phyloP scores from a whole-genome alignment of 37 sponge, comb jelly and placozoan species.

The Eunapius fragilis region DNA sequence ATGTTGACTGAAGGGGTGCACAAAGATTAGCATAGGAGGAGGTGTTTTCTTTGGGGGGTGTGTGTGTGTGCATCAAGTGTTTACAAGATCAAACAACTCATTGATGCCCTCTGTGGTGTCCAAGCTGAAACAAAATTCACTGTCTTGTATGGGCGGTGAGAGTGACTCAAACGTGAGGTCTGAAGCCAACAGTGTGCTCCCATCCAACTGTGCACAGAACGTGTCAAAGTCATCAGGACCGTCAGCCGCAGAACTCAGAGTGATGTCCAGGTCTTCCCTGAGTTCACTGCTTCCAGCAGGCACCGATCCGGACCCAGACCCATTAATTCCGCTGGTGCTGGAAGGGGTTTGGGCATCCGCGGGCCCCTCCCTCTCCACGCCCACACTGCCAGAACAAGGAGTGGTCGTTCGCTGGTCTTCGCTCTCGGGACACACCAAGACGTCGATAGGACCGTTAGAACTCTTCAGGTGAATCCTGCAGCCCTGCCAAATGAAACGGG shows the following conservation, averaged over 20 bases:
- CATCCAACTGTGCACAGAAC: slow-evolving; percentile 4
- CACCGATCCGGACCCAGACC: not conserved
- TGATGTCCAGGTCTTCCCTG: slow-evolving; percentile 49
- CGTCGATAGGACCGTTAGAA: slow-evolving; percentile 75
- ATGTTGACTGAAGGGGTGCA: not conserved
- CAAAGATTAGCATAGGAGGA: not conserved
- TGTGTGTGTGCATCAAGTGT: slow-evolving; percentile 5
- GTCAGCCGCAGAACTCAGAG: slow-evolving; percentile 67
- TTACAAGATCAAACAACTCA: slow-evolving; percentile 72
- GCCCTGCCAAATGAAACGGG: slow-evolving; percentile 39
- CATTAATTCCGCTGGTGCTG: not conserved
- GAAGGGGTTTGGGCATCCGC: not conserved
- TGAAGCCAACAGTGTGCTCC: not conserved
- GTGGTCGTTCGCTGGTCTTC: slow-evolving; percentile 6
- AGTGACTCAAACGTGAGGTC: slow-evolving; percentile 51
- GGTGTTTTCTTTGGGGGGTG: slow-evolving; percentile 3
- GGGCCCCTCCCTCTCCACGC: not conserved
- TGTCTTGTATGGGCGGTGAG: slow-evolving; percentile 37
- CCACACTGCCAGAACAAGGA: not conserved
- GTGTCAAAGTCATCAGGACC: not conserved
- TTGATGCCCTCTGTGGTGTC: slow-evolving; percentile 67
- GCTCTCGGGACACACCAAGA: slow-evolving; percentile 77
- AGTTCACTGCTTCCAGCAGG: not conserved
- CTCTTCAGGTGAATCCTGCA: slow-evolving; percentile 79
- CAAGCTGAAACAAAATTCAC: slow-evolving; percentile 50